Evolutionary conservation across 2,888 invertebrate genomes (phyloP).

Genomic region (Glaucopsyche alexis): DNA sequence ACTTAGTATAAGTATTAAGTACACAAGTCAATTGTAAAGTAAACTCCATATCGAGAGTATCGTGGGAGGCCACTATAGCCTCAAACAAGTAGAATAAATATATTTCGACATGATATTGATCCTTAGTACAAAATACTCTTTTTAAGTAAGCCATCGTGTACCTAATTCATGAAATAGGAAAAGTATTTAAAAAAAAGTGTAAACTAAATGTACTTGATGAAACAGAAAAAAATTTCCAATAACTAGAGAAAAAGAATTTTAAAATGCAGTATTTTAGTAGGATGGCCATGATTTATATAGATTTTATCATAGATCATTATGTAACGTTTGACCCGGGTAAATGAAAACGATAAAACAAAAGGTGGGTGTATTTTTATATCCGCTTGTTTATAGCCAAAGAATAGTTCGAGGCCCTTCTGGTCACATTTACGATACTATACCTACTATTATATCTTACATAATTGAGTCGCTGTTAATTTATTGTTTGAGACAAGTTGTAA

Average conservation of each 20-base stretch:
- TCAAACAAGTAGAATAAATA: not conserved
- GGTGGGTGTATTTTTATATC: conserved; percentile 8
- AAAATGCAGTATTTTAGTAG: no score
- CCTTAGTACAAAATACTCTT: no score
- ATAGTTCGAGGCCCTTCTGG: conserved; percentile 2
- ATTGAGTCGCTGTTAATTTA: conserved; percentile 13
- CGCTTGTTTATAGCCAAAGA: not conserved
- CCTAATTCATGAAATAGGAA: no score
- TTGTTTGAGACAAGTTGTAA: not conserved
- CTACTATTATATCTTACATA: conserved; percentile 4
- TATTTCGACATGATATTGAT: not conserved
- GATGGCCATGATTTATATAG: no score
- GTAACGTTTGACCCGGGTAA: not conserved
- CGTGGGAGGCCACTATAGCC: not conserved
- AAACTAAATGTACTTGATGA: no score
- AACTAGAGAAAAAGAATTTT: no score
- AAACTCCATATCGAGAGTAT: not conserved
- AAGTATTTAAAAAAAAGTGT: no score
- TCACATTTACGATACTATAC: conserved; percentile 8
- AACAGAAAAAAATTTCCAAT: no score
- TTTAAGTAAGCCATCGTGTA: no score
- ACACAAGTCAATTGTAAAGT: not conserved
- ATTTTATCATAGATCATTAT: no score
- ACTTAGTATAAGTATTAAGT: not conserved
- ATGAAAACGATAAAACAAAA: not conserved